Evolutionary conservation across 2,113 vertebrate species (phyloP).

Genomic region (Sturnus vulgaris): DNA sequence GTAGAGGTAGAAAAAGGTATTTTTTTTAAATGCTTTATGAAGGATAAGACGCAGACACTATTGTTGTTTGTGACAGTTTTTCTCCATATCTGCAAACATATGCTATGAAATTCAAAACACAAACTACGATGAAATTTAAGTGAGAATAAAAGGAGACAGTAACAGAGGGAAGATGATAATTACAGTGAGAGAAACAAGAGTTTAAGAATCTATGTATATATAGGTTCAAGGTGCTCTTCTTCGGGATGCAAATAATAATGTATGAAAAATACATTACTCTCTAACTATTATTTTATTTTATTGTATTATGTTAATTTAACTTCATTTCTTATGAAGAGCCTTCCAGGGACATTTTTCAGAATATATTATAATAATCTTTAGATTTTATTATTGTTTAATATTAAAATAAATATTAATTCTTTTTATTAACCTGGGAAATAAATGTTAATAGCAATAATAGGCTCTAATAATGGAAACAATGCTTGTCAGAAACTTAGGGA

Average conservation of each 20-base stretch:
- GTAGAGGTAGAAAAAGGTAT: neutral
- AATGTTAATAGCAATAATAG: neutral
- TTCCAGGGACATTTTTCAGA: neutral
- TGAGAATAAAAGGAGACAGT: neutral
- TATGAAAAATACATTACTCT: neutral
- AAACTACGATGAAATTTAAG: neutral
- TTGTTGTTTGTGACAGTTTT: neutral
- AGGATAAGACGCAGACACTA: neutral
- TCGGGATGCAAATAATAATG: neutral
- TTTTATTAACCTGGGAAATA: constrained; percentile 20
- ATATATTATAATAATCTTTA: neutral
- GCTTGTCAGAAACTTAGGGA: neutral
- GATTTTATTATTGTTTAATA: neutral
- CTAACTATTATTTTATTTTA: neutral
- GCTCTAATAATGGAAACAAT: neutral
- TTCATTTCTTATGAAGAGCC: neutral
- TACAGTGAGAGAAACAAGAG: neutral
- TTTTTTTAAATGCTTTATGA: neutral
- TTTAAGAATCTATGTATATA: neutral
- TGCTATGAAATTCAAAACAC: neutral
- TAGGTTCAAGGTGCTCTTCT: neutral
- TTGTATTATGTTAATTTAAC: neutral
- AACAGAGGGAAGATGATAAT: neutral
- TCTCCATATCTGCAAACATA: neutral
- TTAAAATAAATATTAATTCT: neutral